Conservation (phyloP, 2,113 vertebrate species). For the Dipodomys spectabilis region DNA sequence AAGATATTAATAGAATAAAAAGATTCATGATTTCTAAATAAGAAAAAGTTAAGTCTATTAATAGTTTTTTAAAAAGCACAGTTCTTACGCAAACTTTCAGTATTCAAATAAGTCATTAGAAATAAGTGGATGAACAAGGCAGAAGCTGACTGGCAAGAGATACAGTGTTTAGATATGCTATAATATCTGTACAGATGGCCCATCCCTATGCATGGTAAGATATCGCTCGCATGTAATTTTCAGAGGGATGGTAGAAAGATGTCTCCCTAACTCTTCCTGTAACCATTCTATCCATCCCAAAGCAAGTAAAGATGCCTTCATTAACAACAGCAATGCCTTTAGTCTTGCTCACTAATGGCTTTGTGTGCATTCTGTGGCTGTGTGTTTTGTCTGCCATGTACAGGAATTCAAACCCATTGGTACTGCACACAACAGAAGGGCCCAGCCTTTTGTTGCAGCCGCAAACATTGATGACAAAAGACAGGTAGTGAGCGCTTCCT, state of each 20-base stretch:
- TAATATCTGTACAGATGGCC: neutral
- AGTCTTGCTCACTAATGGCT: constrained; percentile 81
- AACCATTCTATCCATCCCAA: constrained; percentile 35
- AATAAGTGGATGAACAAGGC: neutral
- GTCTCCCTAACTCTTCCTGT: constrained; percentile 45
- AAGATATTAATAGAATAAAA: neutral
- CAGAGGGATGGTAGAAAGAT: constrained; percentile 50
- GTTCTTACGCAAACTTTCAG: constrained; percentile 13
- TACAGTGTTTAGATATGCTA: neutral
- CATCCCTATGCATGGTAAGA: neutral
- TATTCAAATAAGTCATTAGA: neutral
- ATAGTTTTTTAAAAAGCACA: constrained; percentile 3
- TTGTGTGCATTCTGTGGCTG: constrained; percentile 87
- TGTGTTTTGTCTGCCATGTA: constrained; percentile 90
- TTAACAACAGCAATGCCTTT: constrained; percentile 80
- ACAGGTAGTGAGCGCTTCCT: constrained; percentile 97
- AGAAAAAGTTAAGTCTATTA: neutral
- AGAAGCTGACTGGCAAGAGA: neutral
- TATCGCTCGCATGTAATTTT: neutral
- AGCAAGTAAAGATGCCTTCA: constrained; percentile 64
- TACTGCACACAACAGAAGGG: constrained; percentile 94
- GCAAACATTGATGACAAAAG: constrained; percentile 97
- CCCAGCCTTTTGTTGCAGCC: constrained; percentile 96
- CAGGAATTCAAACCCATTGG: constrained; percentile 97
- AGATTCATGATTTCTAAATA: neutral